Conservation (phyloP, 35 echinoderm and acorn worm species). For the Chiridota heheva region DNA sequence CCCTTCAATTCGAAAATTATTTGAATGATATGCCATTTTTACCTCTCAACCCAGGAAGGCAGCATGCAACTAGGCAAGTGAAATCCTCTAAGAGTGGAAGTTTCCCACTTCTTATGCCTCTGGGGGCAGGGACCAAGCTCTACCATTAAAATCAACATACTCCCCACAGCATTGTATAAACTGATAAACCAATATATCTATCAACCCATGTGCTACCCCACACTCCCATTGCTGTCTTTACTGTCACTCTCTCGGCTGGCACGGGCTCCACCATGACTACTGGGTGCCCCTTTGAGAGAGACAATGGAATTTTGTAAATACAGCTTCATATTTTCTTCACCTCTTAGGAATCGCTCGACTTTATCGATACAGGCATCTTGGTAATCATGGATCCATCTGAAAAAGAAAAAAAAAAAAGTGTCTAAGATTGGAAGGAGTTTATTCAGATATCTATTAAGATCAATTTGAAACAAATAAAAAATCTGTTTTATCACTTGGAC, state of each 20-base stretch:
- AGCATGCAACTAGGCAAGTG: too few relatives aligned
- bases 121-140: too few relatives aligned
- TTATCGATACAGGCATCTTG: slow-evolving; percentile 99
- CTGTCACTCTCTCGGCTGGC: slow-evolving; percentile 59
- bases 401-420: neutral
- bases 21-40: too few relatives aligned
- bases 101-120: too few relatives aligned
- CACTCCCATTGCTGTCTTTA: slow-evolving; percentile 53
- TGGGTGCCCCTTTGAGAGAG: slow-evolving; percentile 22
- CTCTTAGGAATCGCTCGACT: slow-evolving; percentile 78
- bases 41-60: too few relatives aligned
- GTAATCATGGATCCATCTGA: slow-evolving; percentile 98
- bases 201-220: too few relatives aligned
- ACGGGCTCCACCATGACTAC: slow-evolving; percentile 45
- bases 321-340: slow-evolving; percentile 82
- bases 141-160: too few relatives aligned
- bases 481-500: neutral
- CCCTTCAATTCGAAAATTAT: too few relatives aligned
- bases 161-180: too few relatives aligned
- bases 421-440: neutral
- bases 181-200: too few relatives aligned
- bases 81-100: too few relatives aligned
- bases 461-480: neutral
- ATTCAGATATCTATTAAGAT: neutral
- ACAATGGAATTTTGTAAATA: slow-evolving; percentile 48